Evolutionary conservation across 2,888 invertebrate species (phyloP), one percentile per base, ranked within the genome.

Genomic region (Trissolcus japonicus): DNA sequence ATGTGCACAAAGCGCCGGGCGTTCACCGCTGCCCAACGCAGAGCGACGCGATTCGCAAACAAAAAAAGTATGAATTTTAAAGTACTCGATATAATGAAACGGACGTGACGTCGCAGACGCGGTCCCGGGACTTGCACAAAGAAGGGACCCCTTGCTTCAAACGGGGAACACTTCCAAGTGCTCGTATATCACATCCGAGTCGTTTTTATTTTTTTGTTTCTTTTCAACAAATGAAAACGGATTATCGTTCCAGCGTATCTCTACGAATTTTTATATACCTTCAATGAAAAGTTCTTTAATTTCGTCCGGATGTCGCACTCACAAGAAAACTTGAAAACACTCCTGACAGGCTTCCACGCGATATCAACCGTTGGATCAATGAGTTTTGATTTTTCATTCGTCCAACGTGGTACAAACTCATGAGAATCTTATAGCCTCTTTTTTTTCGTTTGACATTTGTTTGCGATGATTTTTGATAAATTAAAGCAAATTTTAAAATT

Each of bases 51-150:
- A 41, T 61, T 57, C 14, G 43, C 53, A 48, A 21, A 61, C 16
- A 54, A 54, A 66, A 62, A 69, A 65, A 61, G 54, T 60, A 65
- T 65, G 56, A 63, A 66, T 61, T 76, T 60, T 62, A 69, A 76
- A 76, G 46, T 69, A 56, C 51, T 56, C 56, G 69, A 76, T 69
- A 76, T 69, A 76, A 69, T 62, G 54, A 73, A 59, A 53, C 60
- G 55, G 19, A 63, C 59, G 59, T 59, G 50, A 71, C 19, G 57
- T 65, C 54, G 2, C 71, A 17, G 51, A 16, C 62, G 63, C 63
- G 46, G 72, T 59, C 43, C 9, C 46, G 14, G 50, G 48, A 40
- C 51, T 60, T 40, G 63, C 46, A 54, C 55, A 73, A 73, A 60
- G 55, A 73, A 65, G 48, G 29, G 55, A 55, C 48, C 59, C 59